Conservation (phyloP, 2,888 invertebrate species). For the Deroplatys truncata region DNA sequence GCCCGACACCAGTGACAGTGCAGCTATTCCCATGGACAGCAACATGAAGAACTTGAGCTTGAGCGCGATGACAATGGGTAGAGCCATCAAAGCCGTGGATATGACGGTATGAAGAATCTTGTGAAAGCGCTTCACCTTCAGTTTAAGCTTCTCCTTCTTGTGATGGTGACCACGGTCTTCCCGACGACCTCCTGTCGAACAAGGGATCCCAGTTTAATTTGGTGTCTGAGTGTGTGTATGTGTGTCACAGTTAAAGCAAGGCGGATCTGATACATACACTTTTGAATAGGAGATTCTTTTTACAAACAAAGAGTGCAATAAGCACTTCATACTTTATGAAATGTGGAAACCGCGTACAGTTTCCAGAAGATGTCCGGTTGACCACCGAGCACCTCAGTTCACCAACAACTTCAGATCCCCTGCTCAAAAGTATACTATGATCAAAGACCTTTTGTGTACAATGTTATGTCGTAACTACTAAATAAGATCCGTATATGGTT, state of each 20-base stretch:
- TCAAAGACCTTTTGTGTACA: background rate
- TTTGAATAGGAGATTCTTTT: background rate
- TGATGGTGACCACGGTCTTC: background rate
- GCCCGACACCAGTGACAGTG: slow-evolving; percentile 20
- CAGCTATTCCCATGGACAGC: slow-evolving; percentile 9
- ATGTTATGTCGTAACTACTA: too few species aligned
- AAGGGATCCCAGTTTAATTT: background rate
- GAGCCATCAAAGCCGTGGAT: background rate
- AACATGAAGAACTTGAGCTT: slow-evolving; percentile 19
- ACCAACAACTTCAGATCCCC: slow-evolving; percentile 2
- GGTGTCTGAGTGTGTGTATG: background rate
- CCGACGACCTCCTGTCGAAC: background rate
- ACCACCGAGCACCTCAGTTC: slow-evolving; percentile 7
- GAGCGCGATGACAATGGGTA: slow-evolving; percentile 14
- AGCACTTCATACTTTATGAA: background rate
- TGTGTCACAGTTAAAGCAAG: background rate
- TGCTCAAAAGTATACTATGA: background rate
- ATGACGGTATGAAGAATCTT: slow-evolving; percentile 2
- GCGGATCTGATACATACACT: background rate
- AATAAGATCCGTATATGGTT: too few species aligned
- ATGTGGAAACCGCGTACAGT: background rate
- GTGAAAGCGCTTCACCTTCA: background rate
- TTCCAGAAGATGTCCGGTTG: background rate
- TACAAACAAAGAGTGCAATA: background rate
- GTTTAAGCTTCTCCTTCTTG: background rate